Conservation (phyloP, 2,888 invertebrate species). For the Drosophila pseudotalamancana region DNA sequence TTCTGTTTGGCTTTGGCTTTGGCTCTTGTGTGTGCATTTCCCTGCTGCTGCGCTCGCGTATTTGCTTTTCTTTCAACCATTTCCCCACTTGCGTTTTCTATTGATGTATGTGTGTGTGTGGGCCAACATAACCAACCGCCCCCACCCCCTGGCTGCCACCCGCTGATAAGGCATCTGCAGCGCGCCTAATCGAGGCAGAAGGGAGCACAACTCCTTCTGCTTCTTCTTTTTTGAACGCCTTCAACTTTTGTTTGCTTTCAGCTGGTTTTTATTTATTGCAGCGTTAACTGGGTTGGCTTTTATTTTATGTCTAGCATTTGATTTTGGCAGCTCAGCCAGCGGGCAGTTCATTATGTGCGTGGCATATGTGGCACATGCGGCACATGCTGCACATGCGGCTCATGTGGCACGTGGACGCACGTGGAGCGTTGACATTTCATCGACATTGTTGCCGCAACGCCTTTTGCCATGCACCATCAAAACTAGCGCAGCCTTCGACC, state of each 20-base stretch:
- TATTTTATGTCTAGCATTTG: conserved; percentile 40
- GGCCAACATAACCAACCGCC: neutral
- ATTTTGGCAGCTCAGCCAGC: conserved; percentile 18
- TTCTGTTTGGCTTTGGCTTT: conserved; percentile 45
- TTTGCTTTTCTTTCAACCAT: conserved; percentile 34
- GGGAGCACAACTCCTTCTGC: neutral
- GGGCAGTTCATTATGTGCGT: neutral
- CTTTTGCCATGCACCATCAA: conserved; percentile 8
- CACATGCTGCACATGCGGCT: neutral
- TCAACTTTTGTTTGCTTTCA: neutral
- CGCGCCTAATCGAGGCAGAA: conserved; percentile 32
- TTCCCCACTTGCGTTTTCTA: conserved; percentile 68
- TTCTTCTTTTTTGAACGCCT: neutral
- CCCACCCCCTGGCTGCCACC: neutral
- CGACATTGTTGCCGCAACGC: conserved; percentile 46
- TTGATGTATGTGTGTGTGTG: conserved; percentile 36
- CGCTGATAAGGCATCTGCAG: conserved; percentile 36
- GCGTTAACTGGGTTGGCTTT: conserved; percentile 67
- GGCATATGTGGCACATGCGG: conserved; percentile 31
- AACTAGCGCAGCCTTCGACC: conserved; percentile 72
- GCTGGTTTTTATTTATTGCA: conserved; percentile 14
- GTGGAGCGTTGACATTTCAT: conserved; percentile 60
- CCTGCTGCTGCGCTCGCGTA: conserved; percentile 25
- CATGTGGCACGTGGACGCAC: conserved; percentile 38
- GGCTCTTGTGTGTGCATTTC: conserved; percentile 28